Base-by-base conservation (phyloP, 2,888 invertebrate genomes). In the Nephrocerus scutellatus region DNA sequence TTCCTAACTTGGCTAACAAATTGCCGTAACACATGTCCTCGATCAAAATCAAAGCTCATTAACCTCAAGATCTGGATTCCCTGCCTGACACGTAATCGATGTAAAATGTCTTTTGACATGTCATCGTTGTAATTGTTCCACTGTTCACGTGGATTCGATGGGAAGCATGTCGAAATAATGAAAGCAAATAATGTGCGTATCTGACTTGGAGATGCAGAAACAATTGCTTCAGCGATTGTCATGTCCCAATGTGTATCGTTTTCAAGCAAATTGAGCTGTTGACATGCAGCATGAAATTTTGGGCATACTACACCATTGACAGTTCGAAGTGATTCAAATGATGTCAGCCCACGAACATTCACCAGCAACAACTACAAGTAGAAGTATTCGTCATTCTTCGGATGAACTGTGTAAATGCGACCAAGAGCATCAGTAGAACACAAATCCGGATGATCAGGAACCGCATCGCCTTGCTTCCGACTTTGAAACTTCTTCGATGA, bases 301-400 rank as follows among this genome's bases (percentile, higher is more conserved):
- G n/a, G n/a, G n/a, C n/a, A n/a, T n/a, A n/a, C n/a, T n/a, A n/a
- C n/a, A n/a, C n/a, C n/a, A n/a, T n/a, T n/a, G n/a, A 30, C 30
- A n/a, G n/a, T n/a, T n/a, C n/a, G n/a, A n/a, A n/a, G n/a, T n/a
- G n/a, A n/a, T n/a, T n/a, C n/a, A n/a, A n/a, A n/a, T n/a, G n/a
- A n/a, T n/a, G n/a, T n/a, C n/a, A n/a, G n/a, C n/a, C n/a, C n/a
- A n/a, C n/a, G 35, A 12, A 59, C 53, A 53, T 58, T 54, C 28
- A 57, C 47, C 43, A 66, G 35, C 26, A 57, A 46, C 40, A 62
- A 31, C n/a, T n/a, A n/a, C n/a, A n/a, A n/a, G n/a, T n/a, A n/a
- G n/a, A n/a, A n/a, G 44, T n/a, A n/a, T n/a, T n/a, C n/a, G n/a
- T n/a, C n/a, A n/a, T n/a, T n/a, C n/a, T n/a, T n/a, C n/a, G n/a